Base-by-base conservation (phyloP, 2,113 vertebrate species). In the Passer domesticus region DNA sequence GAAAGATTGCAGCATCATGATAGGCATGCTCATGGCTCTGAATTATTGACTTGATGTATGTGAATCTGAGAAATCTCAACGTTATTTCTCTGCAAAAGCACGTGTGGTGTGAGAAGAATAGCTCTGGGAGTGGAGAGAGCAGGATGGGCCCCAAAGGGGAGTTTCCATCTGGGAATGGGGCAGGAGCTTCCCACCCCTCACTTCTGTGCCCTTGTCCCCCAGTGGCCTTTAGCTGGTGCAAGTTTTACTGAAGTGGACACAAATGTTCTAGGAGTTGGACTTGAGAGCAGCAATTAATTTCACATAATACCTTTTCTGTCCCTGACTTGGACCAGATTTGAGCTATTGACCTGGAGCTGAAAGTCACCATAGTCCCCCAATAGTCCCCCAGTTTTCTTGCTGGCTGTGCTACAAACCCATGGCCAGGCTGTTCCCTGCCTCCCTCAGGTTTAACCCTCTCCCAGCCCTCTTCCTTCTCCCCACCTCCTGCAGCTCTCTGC, bases 231-330 rank as follows among this genome's bases (percentile, higher is more conserved):
- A 49, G 69, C 83, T 79, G 41, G 22, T 49, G 49, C 69, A 52
- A 70, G 81, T 78, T 90, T 90, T 80, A 43, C 82, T 80, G 72
- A 90, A 83, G 68, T 66, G 66, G 80, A 66, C 88, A 81, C 80
- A 75, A 66, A 82, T 84, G 80, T 84, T 90, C 86, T 76, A 94
- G 96, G 90, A 94, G 76, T 47, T 95, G 95, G 94, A 96, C 83
- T 90, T 95, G 86, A 96, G 92, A 92, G 86, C 66, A 69, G 76
- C 95, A 92, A 92, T 96, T 96, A 92, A 96, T 96, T 93, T 92
- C 93, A 87, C 83, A 96, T 91, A 87, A 82, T 91, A 87, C 90
- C 80, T 95, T 96, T 96, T 77, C 94, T 96, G 92, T 96, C 83
- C 80, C 58, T 91, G 83, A 28, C 80, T 92, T 93, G 86, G 94